Conservation (phyloP, 2,113 vertebrate genomes). For the Actenoides hombroni region DNA sequence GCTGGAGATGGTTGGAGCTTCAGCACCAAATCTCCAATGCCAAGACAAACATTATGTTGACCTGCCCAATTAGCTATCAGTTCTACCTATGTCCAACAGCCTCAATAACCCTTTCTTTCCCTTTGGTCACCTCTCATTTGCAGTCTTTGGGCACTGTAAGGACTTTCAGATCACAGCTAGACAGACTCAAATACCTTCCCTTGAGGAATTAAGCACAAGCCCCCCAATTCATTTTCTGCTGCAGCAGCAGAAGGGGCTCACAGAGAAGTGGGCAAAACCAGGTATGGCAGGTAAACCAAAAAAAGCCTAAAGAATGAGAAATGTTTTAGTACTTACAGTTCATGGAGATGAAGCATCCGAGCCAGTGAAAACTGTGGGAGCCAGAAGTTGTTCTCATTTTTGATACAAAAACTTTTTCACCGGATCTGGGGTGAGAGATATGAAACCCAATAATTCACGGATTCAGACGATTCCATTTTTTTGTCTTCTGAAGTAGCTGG, state of each 20-base stretch:
- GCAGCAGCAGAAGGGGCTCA: background rate
- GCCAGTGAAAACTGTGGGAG: background rate
- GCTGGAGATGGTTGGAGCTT: background rate
- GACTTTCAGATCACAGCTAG: background rate
- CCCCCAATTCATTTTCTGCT: background rate
- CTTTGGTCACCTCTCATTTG: background rate
- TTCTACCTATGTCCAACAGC: background rate
- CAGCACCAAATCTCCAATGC: background rate
- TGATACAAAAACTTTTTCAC: background rate
- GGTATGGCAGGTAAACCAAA: background rate
- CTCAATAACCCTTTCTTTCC: background rate
- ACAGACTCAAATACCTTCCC: background rate
- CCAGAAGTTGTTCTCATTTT: background rate
- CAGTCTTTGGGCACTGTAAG: background rate
- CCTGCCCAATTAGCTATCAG: background rate
- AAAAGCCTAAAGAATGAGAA: background rate
- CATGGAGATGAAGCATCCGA: background rate
- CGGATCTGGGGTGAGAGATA: background rate
- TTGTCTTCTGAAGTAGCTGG: background rate
- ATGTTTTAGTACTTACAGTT: background rate
- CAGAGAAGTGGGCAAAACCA: background rate
- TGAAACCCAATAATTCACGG: background rate
- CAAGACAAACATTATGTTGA: background rate
- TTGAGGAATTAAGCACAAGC: background rate
- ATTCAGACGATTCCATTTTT: background rate